phyloP scores from a whole-genome alignment of 2,888 invertebrate species.

The Matsumyia berberina region DNA sequence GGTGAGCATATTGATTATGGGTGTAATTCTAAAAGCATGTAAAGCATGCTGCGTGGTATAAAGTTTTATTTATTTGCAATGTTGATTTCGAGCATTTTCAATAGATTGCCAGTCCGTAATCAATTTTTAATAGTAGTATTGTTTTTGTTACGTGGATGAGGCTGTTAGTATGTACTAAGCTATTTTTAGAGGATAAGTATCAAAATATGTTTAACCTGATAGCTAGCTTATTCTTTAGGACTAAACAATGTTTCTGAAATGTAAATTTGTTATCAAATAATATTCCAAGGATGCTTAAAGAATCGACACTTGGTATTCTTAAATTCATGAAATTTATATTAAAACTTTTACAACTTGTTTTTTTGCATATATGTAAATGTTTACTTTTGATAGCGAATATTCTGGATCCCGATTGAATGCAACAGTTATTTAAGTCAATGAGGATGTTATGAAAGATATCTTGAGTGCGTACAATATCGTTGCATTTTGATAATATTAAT shows the following conservation, averaged over 20 bases:
- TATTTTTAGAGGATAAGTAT: not conserved
- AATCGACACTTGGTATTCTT: not conserved
- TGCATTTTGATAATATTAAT: conserved; percentile 23
- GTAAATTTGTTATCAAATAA: conserved; percentile 2
- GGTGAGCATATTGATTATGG: not conserved
- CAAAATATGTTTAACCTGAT: not conserved
- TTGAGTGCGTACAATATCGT: not conserved
- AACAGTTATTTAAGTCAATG: conserved; percentile 10
- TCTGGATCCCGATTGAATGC: not conserved
- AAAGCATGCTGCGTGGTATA: not conserved
- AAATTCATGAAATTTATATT: too few relatives aligned
- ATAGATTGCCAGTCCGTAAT: not conserved
- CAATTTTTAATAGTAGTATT: conserved; percentile 5
- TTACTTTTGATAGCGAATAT: conserved; percentile 1
- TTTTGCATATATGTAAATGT: conserved; percentile 5
- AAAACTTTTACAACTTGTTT: not conserved
- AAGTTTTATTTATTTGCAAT: not conserved
- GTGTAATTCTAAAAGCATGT: not conserved
- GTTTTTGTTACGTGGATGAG: conserved; percentile 10
- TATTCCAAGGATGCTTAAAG: not conserved
- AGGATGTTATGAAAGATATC: not conserved
- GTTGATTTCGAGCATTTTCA: conserved; percentile 5
- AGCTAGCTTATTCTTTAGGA: conserved; percentile 21
- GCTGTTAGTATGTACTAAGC: not conserved
- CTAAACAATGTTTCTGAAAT: conserved; percentile 12